phyloP scores from a whole-genome alignment of 2,888 invertebrate species.

The Proisotoma minuta region DNA sequence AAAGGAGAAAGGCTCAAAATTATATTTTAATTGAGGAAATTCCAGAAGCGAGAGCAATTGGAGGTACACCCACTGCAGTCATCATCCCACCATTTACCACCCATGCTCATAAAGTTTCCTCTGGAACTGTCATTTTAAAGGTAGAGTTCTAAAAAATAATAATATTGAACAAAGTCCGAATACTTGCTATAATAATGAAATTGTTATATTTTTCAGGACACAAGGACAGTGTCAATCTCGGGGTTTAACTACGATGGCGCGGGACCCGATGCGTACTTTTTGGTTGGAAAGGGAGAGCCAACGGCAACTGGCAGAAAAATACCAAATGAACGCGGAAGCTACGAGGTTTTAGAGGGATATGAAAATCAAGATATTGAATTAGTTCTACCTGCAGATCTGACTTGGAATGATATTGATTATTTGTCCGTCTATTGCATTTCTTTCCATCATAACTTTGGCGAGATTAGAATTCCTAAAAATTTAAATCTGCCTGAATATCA shows the following conservation, averaged over 20 bases:
- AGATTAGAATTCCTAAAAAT: conserved; percentile 78
- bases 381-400: conserved; percentile 73
- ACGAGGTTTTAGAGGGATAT: conserved; percentile 74
- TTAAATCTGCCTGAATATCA: conserved; percentile 67
- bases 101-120: conserved; percentile 36
- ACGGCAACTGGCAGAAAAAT: conserved; percentile 34
- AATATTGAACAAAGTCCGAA: too few species aligned
- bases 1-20: too few species aligned
- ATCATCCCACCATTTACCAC: conserved; percentile 27
- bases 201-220: conserved; percentile 17
- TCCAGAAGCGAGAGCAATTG: too few species aligned
- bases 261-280: conserved; percentile 39
- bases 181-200: too few species aligned
- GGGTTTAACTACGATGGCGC: conserved; percentile 36
- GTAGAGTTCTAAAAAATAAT: not conserved
- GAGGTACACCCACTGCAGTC: conserved; percentile 25
- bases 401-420: conserved; percentile 88
- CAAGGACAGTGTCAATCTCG: conserved; percentile 31
- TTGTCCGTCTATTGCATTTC: conserved; percentile 86
- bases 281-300: conserved; percentile 34
- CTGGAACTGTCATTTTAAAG: conserved; percentile 31
- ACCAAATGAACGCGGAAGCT: conserved; percentile 38
- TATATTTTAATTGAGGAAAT: too few species aligned
- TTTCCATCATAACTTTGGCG: conserved; percentile 82
- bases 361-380: conserved; percentile 88